These are phyloP conservation scores for Macaria notata DNA, from an alignment of 2,888 invertebrate genomes.

Conservation along the genomic window DNA sequence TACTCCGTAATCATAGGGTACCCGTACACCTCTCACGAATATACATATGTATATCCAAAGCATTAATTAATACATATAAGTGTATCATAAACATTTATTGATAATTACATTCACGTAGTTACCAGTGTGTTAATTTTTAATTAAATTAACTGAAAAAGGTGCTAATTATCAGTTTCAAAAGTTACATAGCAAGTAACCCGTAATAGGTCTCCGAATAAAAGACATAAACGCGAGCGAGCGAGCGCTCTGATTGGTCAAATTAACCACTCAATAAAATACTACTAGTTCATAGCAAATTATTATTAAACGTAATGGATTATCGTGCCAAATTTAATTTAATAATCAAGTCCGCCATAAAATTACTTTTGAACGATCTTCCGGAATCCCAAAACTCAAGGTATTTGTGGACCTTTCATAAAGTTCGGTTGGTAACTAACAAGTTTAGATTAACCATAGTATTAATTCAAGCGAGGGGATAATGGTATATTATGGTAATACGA, in stretches of 20 bases:
- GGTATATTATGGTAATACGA: slow-evolving; percentile 70
- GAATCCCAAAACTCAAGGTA: slow-evolving; percentile 1
- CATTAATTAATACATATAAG: slow-evolving; percentile 1
- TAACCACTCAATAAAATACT: slow-evolving; percentile 10
- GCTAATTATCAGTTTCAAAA: slow-evolving; percentile 8
- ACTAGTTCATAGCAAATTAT: slow-evolving; percentile 11
- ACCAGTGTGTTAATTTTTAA: slow-evolving; percentile 6
- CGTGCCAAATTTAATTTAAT: slow-evolving; percentile 10
- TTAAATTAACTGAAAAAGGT: slow-evolving; percentile 9
- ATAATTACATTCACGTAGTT: slow-evolving; percentile 2
- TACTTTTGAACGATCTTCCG: slow-evolving; percentile 16
- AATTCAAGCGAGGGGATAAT: slow-evolving; percentile 47
- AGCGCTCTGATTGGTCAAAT: slow-evolving; percentile 5
- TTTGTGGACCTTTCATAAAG: slow-evolving; percentile 6
- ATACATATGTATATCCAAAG: neutral
- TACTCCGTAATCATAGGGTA: slow-evolving; percentile 24
- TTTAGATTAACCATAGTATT: slow-evolving; percentile 29
- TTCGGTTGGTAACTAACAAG: slow-evolving; percentile 4
- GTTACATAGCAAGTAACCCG: slow-evolving; percentile 23
- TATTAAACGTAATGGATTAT: slow-evolving; percentile 10
- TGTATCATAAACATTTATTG: slow-evolving; percentile 13
- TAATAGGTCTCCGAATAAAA: slow-evolving; percentile 19
- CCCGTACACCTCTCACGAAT: slow-evolving; percentile 6
- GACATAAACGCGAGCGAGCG: slow-evolving; percentile 16
- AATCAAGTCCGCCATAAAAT: slow-evolving; percentile 9